Conservation (phyloP, 2,888 invertebrate species). For the Julus scanicus region DNA sequence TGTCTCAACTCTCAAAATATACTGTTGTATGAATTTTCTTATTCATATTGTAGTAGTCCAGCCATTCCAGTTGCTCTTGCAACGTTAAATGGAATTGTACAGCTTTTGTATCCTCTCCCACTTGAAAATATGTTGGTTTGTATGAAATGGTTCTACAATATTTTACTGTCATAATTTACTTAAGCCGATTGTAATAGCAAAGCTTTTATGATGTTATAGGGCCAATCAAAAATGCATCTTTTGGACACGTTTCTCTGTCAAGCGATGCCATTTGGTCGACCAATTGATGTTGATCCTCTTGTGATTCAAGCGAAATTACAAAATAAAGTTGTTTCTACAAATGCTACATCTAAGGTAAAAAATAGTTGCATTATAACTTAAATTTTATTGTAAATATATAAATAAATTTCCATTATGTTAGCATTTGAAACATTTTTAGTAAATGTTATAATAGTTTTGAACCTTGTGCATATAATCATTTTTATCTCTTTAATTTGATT, state of each 20-base stretch:
- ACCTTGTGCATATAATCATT: no score
- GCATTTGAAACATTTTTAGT: no score
- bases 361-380: no score
- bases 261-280: constrained; percentile 12
- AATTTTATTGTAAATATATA: no score
- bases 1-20: neutral
- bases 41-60: neutral
- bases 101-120: neutral
- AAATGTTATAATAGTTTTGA: no score
- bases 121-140: neutral
- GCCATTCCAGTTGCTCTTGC: neutral
- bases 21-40: neutral
- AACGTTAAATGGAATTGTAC: neutral
- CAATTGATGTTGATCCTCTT: constrained; percentile 32
- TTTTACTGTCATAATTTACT: no score
- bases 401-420: no score
- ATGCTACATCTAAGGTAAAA: neutral
- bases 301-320: neutral
- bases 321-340: neutral
- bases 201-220: neutral
- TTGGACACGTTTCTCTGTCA: constrained; percentile 27
- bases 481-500: no score
- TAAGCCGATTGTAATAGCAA: no score
- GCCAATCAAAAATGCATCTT: neutral
- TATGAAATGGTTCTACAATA: no score